These are phyloP conservation scores for Galeopsomyia nigrocyanea DNA, from an alignment of 2,888 invertebrate species.

Conservation along the genomic window DNA sequence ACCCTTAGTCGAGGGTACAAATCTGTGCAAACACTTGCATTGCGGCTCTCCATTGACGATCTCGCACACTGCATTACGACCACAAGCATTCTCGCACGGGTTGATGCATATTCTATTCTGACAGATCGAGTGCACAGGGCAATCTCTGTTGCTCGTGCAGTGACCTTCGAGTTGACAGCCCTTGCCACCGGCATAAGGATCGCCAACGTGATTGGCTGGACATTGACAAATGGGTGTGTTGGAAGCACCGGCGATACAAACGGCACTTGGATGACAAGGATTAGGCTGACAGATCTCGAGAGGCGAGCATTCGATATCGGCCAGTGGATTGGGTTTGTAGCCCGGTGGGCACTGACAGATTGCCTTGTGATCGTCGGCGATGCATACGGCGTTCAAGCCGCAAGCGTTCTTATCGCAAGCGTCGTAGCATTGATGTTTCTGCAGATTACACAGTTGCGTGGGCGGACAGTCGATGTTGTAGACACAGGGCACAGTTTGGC, in stretches of 20 bases:
- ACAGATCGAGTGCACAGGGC: slow-evolving; percentile 82
- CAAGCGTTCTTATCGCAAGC: slow-evolving; percentile 87
- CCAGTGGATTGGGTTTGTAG: slow-evolving; percentile 82
- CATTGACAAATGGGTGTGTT: slow-evolving; percentile 85
- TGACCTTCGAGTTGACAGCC: slow-evolving; percentile 86
- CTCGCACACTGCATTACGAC: slow-evolving; percentile 84
- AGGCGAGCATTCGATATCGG: slow-evolving; percentile 85
- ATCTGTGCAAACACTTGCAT: slow-evolving; percentile 85
- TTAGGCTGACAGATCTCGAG: slow-evolving; percentile 81
- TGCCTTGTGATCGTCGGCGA: slow-evolving; percentile 86
- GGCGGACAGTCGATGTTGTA: slow-evolving; percentile 88
- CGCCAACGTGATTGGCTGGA: slow-evolving; percentile 82
- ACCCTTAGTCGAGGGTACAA: slow-evolving; percentile 77
- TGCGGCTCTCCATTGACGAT: slow-evolving; percentile 80
- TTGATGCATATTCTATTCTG: slow-evolving; percentile 80
- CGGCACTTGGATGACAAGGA: slow-evolving; percentile 85
- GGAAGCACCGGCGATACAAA: slow-evolving; percentile 79
- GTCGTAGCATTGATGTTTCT: slow-evolving; percentile 85
- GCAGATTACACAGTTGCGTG: slow-evolving; percentile 84
- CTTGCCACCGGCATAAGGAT: slow-evolving; percentile 74
- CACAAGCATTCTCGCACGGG: slow-evolving; percentile 87
- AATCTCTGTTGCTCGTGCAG: slow-evolving; percentile 83
- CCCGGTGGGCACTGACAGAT: slow-evolving; percentile 91
- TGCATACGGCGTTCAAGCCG: slow-evolving; percentile 89
- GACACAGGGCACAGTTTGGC: slow-evolving; percentile 86